Base-by-base conservation (phyloP, 2,797 vertebrate genomes). In the Distichodus sexfasciatus region DNA sequence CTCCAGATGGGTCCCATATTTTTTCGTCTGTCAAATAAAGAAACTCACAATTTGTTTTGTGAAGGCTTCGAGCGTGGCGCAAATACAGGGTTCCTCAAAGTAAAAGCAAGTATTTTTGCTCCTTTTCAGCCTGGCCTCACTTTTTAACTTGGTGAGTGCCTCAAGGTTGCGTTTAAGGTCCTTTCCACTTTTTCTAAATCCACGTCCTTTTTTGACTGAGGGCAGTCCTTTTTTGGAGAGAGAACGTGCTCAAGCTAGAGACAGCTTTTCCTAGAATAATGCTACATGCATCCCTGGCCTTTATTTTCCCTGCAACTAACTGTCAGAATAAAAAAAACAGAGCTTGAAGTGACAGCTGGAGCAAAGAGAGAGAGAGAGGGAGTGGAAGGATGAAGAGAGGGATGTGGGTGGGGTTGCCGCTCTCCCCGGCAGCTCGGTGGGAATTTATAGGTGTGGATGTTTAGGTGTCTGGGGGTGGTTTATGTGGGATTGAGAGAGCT, bases 291-390 rank as follows among this genome's bases (percentile, higher is more conserved):
- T 73, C 35, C 26, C 28, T 43, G 31, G 26, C 31, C 36, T 15
- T 24, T 40, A 36, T 46, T 68, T 55, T 67, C 51, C 7, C 23
- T 58, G 63, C 28, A 14, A 54, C 17, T 64, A 70, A 65, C 47
- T 46, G 36, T 59, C 76, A 55, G 53, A 69, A 78, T 75, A 68
- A 75, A 78, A 60, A 74, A 64, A 71, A 64, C 38, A 26, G 28
- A n/a, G n/a, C n/a, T n/a, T n/a, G n/a, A n/a, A n/a, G n/a, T n/a
- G n/a, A n/a, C 46, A 24, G 31, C n/a, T 28, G 53, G 31, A 23
- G 29, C 5, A 26, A 55, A 23, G 14, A 28, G 61, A 65, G 23
- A 40, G 11, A 33, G 19, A 8, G 33, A 4, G 33, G 6, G 46
- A 12, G 35, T 14, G 38, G 35, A n/a, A 14, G 14, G 38, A 31